phyloP scores from a whole-genome alignment of 2,797 vertebrate genomes.

The Scyliorhinus canicula region DNA sequence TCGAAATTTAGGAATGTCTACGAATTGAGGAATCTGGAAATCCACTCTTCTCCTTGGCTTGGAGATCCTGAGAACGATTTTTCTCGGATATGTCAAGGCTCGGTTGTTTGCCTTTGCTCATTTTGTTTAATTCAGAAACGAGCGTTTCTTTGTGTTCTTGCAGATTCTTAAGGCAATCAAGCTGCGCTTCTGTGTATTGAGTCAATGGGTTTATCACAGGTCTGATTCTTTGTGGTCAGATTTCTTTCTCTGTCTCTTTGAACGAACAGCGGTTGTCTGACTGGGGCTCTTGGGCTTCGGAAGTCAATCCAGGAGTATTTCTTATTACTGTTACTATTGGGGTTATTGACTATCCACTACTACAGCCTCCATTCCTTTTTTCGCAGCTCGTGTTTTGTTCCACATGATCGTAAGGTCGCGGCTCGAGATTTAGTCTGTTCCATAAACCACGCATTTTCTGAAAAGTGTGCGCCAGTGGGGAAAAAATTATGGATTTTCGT shows the following conservation, averaged over 20 bases:
- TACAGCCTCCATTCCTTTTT: not conserved
- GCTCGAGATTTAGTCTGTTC: not conserved
- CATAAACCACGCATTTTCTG: not conserved
- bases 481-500: not conserved
- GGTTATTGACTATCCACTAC: not conserved
- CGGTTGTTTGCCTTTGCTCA: not conserved
- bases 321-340: not conserved
- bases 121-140: not conserved
- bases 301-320: not conserved
- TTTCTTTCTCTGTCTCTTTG: not conserved
- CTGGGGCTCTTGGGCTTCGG: not conserved
- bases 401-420: not conserved
- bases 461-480: constrained; percentile 7
- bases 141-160: not conserved
- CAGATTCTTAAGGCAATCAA: not conserved
- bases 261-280: not conserved
- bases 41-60: not conserved
- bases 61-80: not conserved
- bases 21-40: not conserved
- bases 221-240: constrained; percentile 18
- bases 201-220: not conserved
- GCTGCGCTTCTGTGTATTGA: not conserved
- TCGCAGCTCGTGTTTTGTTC: not conserved
- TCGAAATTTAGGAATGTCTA: not conserved
- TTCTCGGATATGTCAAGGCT: not conserved